Evolutionary conservation across 2,797 vertebrate species (phyloP).

Genomic region (Pangasius sanitwongsei): DNA sequence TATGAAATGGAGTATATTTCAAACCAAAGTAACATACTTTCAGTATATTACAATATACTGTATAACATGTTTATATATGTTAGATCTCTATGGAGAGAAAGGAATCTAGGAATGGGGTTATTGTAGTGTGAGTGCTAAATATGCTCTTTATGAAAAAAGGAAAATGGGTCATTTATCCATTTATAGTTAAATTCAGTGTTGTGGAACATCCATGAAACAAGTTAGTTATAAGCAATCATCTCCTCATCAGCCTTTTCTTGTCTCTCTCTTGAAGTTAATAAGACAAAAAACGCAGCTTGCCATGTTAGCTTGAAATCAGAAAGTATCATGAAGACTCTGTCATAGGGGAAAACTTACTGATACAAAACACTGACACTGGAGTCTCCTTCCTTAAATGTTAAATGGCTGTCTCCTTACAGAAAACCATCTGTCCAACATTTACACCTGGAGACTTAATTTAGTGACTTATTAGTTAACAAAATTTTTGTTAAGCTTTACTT

Average conservation of each 20-base stretch:
- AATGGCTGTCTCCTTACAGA: background rate
- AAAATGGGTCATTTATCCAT: background rate
- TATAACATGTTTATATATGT: background rate
- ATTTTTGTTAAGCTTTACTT: background rate
- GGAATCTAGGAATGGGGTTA: background rate
- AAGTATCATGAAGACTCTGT: background rate
- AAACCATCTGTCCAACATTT: background rate
- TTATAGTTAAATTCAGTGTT: background rate
- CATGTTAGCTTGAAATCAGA: background rate
- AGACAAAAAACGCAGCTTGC: background rate
- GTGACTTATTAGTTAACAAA: background rate
- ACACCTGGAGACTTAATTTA: background rate
- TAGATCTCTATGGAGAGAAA: background rate
- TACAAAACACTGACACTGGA: background rate
- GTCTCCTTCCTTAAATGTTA: background rate
- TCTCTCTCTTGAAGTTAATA: background rate
- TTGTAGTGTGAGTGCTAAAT: background rate
- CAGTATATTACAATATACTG: background rate
- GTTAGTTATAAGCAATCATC: background rate
- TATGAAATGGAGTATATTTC: background rate
- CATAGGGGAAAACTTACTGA: background rate
- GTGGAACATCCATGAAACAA: background rate
- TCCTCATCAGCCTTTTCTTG: background rate
- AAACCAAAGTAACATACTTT: background rate
- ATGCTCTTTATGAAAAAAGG: background rate